Evolutionary conservation across 2,888 invertebrate genomes (phyloP), one percentile per base, ranked within the genome.

Genomic region (Tinea trinotella): DNA sequence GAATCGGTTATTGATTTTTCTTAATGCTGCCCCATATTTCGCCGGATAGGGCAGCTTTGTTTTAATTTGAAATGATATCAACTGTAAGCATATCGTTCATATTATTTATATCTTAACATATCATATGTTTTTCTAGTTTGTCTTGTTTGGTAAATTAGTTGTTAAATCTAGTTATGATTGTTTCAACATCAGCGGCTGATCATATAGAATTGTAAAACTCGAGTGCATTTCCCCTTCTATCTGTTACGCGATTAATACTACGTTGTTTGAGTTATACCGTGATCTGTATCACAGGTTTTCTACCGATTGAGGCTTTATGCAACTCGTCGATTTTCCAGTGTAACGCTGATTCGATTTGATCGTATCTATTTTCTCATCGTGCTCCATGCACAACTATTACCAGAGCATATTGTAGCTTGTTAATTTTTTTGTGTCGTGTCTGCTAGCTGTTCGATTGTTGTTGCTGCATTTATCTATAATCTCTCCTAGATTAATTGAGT

Each of bases 191-290:
- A 12, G 2, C 50, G 4, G 9, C 50, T 50, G 24, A 24, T 50
- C 50, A 50, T 22, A 13, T 50, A 24, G 50, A 50, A 50, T 50
- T 50, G 24, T 50, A 50, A 22, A 50, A 46, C 46, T 46, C 10
- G 50, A 15, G 18, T 52, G 49, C 52, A 55, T 52, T 55, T 55
- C 52, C 52, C 55, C 44, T 24, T 54, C 36, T 18, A 10, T 20
- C 40, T 36, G 61, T 62, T 62, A 60, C 61, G 57, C 58, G 58
- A 56, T 60, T 61, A 61, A 60, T 61, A 56, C 58, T 56, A 59
- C 50, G 57, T 57, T 55, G 24, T 50, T 20, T 12, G 46, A 46
- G 46, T 10, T 52, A 57, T 55, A 56, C 53, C 54, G 55, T 57
- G 59, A 61, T 61, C 57, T 59, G 56, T 59, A 60, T 54, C 59